phyloP scores from a whole-genome alignment of 2,113 vertebrate genomes.

The Plotosus lineatus region DNA sequence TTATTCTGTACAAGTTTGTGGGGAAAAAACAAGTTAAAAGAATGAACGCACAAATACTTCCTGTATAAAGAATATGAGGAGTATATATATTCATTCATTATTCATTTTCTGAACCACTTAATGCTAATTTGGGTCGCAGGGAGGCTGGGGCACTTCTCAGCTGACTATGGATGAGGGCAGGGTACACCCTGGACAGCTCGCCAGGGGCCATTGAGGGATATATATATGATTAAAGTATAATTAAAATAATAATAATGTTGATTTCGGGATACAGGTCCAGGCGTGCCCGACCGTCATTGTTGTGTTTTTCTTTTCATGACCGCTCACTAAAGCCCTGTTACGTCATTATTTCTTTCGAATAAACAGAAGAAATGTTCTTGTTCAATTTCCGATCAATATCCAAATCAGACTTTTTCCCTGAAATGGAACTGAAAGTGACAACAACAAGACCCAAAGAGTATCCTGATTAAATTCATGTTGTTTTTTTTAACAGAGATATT shows the following conservation, averaged over 20 bases:
- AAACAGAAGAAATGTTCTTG: background rate
- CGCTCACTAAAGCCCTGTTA: background rate
- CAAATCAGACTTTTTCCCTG: background rate
- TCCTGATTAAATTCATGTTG: background rate
- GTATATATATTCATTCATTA: too few species aligned
- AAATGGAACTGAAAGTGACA: background rate
- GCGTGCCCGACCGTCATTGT: background rate
- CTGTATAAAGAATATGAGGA: too few species aligned
- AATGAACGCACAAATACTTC: too few species aligned
- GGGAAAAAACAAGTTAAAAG: background rate
- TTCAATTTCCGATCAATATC: background rate
- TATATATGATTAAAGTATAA: too few species aligned
- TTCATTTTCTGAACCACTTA: too few species aligned
- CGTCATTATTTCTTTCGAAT: background rate
- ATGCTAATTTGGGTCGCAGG: too few species aligned
- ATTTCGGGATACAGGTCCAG: background rate
- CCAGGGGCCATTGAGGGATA: too few species aligned
- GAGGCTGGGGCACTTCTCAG: too few species aligned
- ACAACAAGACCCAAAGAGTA: background rate
- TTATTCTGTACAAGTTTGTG: background rate
- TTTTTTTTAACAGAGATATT: background rate
- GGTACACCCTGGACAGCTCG: too few species aligned
- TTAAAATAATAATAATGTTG: background rate
- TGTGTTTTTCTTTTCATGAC: background rate
- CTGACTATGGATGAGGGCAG: too few species aligned